Evolutionary conservation across 2,113 vertebrate species (phyloP), one percentile per base, ranked within the genome.

Genomic region (Hippocampus comes): DNA sequence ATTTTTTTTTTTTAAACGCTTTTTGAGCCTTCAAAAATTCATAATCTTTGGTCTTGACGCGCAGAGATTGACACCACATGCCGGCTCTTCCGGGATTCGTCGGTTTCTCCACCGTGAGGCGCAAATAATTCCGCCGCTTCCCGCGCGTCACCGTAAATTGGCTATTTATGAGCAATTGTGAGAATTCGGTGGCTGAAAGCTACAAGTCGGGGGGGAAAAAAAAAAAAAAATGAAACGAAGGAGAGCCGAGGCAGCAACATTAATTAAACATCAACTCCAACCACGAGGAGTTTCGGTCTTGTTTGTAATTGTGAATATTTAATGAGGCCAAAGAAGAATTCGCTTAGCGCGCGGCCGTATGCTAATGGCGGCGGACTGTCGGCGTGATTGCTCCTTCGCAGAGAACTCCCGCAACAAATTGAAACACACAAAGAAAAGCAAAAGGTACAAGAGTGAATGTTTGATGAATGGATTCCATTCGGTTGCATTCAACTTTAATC

Each of bases 231-330:
- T 21, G 43, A 46, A 48, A 46, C 57, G 63, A 74, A 71, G 64
- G 72, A 66, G n/a, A 49, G 18, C 63, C 64, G 74, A 71, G 63
- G 55, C 63, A 25, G 67, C 57, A 21, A 17, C 63, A 84, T 86
- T 72, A 81, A 90, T 91, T 85, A 90, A 89, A 88, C 83, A 90
- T 90, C 75, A 85, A 83, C 77, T 74, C 75, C 78, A 76, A 83
- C 68, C 85, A 72, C 79, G 84, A 66, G 43, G 68, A 78, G 82
- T 90, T 89, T 88, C 82, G 82, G 76, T 84, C 74, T 61, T 85
- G 85, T 91, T 90, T 90, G 89, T 90, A 89, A 87, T 77, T 78
- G 71, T 92, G 83, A 90, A 91, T 90, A 90, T 92, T 90, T 91
- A 76, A 92, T 92, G 38, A 83, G 70, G 76, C 67, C 75, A 84